Evolutionary conservation across 2,113 vertebrate genomes (phyloP).

Genomic region (Hystrix cristata): DNA sequence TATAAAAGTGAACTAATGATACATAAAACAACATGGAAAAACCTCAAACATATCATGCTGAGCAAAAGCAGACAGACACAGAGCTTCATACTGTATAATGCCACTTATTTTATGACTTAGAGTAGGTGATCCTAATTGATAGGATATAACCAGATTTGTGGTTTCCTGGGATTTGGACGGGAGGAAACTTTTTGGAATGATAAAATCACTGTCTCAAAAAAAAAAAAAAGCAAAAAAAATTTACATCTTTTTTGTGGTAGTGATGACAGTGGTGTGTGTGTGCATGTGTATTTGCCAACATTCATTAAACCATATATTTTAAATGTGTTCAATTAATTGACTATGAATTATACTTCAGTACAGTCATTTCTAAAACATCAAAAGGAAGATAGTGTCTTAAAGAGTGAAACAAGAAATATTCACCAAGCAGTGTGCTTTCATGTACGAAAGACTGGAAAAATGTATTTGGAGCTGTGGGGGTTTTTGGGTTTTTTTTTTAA

Average conservation of each 20-base stretch:
- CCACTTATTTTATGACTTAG: neutral
- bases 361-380: neutral
- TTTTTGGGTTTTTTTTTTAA: no score
- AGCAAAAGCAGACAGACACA: neutral
- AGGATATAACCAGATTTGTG: neutral
- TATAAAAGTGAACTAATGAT: neutral
- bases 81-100: accelerated
- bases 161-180: neutral
- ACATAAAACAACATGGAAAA: neutral
- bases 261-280: neutral
- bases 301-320: neutral
- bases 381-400: neutral
- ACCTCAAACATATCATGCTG: neutral
- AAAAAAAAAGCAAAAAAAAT: neutral
- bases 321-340: neutral
- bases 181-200: no score
- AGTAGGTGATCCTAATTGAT: accelerated
- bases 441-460: neutral
- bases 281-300: neutral
- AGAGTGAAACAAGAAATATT: no score
- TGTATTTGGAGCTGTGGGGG: no score
- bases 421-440: neutral
- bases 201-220: neutral
- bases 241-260: neutral
- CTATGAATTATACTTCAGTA: neutral